These are phyloP conservation scores for Sycophila sp. DNA, from an alignment of 1,140 invertebrate species.

Conservation along the genomic window DNA sequence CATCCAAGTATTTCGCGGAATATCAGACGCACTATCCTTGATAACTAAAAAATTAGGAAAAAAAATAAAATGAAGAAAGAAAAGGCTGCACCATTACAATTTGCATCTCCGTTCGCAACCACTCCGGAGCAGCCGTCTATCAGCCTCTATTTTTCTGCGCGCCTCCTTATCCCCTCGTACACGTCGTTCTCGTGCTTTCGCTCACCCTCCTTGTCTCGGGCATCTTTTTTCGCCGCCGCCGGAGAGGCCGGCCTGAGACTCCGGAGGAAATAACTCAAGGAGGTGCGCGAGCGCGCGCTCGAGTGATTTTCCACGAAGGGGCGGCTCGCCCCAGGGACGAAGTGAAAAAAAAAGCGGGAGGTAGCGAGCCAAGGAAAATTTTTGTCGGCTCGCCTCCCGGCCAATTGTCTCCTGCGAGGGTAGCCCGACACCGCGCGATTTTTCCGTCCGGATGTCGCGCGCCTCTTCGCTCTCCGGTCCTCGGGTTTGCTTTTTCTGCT, in stretches of 20 bases:
- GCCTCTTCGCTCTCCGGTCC: neutral
- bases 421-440: neutral
- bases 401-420: slow-evolving; percentile 9
- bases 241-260: neutral
- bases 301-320: slow-evolving; percentile 14
- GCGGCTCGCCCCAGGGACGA: neutral
- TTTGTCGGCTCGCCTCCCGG: neutral
- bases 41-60: too few species aligned
- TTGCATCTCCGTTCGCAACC: too few species aligned
- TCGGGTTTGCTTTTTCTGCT: neutral
- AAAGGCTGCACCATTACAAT: too few species aligned
- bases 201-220: neutral
- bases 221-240: neutral
- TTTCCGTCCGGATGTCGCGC: neutral
- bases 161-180: neutral
- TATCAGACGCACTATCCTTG: too few species aligned
- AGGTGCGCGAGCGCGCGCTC: neutral
- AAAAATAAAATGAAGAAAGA: too few species aligned
- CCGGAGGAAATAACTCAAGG: slow-evolving; percentile 15
- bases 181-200: neutral
- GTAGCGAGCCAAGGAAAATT: neutral
- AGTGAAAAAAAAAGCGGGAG: neutral
- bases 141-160: too few species aligned
- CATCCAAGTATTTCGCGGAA: too few species aligned
- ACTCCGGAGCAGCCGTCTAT: too few species aligned